These are phyloP conservation scores for crab-eating macaque (Macaca fascicularis) DNA, from an alignment of 2,113 vertebrate genomes.

Conservation along the genomic window DNA sequence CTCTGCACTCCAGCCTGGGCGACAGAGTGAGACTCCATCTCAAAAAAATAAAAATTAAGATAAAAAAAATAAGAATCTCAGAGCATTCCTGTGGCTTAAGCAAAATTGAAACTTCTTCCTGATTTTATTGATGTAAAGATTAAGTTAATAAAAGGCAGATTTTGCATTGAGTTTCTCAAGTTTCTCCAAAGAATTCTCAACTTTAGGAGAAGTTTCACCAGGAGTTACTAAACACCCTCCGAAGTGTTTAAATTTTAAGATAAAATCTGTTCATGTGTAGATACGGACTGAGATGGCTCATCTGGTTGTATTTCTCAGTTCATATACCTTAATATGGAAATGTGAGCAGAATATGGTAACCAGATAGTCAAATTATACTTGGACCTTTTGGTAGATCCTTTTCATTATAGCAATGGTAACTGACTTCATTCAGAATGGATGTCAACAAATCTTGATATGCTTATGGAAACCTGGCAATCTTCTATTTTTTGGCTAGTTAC, in stretches of 20 bases:
- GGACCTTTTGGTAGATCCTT: not conserved
- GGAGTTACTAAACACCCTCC: not conserved
- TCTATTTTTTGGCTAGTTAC: not conserved
- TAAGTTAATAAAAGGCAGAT: not conserved
- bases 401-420: not conserved
- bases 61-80: not conserved
- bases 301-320: not conserved
- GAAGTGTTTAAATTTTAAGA: constrained; percentile 1
- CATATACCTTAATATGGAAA: not conserved
- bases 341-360: not conserved
- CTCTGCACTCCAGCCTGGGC: no score
- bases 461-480: not conserved
- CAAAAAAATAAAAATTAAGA: no score
- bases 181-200: not conserved
- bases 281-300: not conserved
- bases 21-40: no score
- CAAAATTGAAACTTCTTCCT: not conserved
- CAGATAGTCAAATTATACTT: not conserved
- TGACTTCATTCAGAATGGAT: not conserved
- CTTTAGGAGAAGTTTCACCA: not conserved
- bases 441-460: not conserved
- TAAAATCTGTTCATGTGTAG: not conserved
- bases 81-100: not conserved
- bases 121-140: not conserved
- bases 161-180: not conserved